Evolutionary conservation across 2,797 vertebrate genomes (phyloP).

Genomic region (Poeciliopsis gracilis): DNA sequence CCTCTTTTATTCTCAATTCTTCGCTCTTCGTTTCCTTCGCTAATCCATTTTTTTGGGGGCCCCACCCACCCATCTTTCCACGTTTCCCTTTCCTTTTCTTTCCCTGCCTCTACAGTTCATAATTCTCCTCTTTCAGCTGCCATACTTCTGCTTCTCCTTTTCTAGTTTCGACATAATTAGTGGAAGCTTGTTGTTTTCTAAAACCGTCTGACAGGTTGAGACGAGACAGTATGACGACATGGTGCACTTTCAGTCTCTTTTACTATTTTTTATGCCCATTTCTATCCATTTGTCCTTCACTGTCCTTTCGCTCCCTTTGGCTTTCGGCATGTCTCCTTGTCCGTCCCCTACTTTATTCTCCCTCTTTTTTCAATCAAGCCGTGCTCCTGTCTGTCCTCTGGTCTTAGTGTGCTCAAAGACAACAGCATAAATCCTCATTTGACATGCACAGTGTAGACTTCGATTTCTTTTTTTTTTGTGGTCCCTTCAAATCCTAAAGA

Average conservation of each 20-base stretch:
- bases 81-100: background rate
- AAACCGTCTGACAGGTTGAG: constrained; percentile 32
- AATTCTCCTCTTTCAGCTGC: constrained; percentile 27
- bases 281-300: constrained; percentile 44
- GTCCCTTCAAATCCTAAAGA: constrained; percentile 36
- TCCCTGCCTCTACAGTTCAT: constrained; percentile 9
- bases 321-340: constrained; percentile 52
- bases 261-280: background rate
- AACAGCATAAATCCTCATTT: constrained; percentile 37
- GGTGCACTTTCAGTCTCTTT: constrained; percentile 33
- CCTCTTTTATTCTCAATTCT: constrained; percentile 69
- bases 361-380: constrained; percentile 36
- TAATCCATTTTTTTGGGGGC: constrained; percentile 39
- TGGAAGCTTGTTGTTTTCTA: constrained; percentile 58
- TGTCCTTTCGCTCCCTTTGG: constrained; percentile 54
- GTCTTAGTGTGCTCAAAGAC: constrained; percentile 54
- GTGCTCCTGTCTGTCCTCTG: constrained; percentile 20
- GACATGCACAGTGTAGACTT: constrained; percentile 21
- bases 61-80: background rate
- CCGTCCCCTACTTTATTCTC: constrained; percentile 53
- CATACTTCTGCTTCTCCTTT: constrained; percentile 23
- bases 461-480: background rate
- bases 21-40: constrained; percentile 49
- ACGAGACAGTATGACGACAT: constrained; percentile 32
- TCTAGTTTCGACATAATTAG: constrained; percentile 36